Percentiles rank a stretch among this genome's conserved stretches.
Evolutionary conservation across 1,140 invertebrate species (phyloP).

Genomic region (Atopsyche davidsoni): DNA sequence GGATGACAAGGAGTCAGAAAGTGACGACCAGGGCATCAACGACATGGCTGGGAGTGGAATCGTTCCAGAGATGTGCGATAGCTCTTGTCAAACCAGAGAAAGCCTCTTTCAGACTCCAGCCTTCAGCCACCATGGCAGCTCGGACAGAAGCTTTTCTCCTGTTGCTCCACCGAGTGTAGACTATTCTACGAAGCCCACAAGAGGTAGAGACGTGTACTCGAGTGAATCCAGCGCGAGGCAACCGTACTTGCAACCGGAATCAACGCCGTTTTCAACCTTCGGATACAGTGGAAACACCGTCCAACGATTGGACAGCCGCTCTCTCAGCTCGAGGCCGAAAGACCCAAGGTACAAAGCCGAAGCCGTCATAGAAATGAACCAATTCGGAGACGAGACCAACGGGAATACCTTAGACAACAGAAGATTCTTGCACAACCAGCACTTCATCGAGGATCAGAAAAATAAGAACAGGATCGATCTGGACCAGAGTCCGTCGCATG

Average conservation of each 20-base stretch:
- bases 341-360: conserved; percentile 55
- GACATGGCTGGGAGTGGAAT: conserved; percentile 14
- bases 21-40: conserved; percentile 16
- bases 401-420: conserved; percentile 21
- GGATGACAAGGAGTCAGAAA: conserved; percentile 41
- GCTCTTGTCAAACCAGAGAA: conserved; percentile 71
- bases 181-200: conserved; percentile 26
- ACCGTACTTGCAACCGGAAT: conserved; percentile 6
- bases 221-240: conserved; percentile 15
- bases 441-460: conserved; percentile 15
- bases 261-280: conserved; percentile 46
- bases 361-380: conserved; percentile 59
- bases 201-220: conserved; percentile 10
- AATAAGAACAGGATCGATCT: conserved; percentile 20
- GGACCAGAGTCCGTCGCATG: conserved; percentile 7
- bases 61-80: conserved; percentile 66
- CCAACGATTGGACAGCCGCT: conserved; percentile 36
- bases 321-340: conserved; percentile 38
- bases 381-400: conserved; percentile 30
- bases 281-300: conserved; percentile 49
- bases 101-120: conserved; percentile 56
- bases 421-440: conserved; percentile 30
- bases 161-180: conserved; percentile 20
- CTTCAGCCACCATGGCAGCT: conserved; percentile 33
- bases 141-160: conserved; percentile 34